Evolutionary conservation across 2,797 vertebrate species (phyloP).

Genomic region (Sylvilagus floridanus): DNA sequence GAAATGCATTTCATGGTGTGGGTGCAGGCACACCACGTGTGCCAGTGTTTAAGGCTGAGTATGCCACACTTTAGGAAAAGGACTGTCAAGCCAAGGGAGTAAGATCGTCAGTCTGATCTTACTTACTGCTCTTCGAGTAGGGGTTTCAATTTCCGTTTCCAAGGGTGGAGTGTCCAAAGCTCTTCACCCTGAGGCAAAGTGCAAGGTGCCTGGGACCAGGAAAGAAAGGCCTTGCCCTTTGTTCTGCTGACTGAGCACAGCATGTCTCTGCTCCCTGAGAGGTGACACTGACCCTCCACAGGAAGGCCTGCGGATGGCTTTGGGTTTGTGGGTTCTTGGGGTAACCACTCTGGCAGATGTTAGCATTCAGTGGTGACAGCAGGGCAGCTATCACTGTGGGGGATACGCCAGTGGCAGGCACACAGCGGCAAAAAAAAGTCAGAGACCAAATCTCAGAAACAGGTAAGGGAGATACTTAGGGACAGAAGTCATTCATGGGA

Average conservation of each 20-base stretch:
- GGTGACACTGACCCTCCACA: not conserved
- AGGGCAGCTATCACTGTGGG: not conserved
- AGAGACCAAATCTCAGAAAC: constrained; percentile 1
- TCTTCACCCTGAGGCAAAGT: not conserved
- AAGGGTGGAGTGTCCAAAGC: no score
- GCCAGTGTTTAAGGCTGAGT: not conserved
- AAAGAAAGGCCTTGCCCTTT: constrained; percentile 1
- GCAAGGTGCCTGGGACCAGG: not conserved
- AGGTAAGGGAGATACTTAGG: not conserved
- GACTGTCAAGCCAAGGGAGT: not conserved
- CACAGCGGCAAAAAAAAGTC: not conserved
- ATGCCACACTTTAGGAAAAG: not conserved
- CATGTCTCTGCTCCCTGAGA: accelerated
- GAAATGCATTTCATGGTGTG: no score
- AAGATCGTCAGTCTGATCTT: not conserved
- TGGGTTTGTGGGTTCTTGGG: not conserved
- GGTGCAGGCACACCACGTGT: not conserved
- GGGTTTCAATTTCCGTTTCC: no score
- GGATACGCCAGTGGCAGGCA: not conserved
- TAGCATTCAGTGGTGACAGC: not conserved
- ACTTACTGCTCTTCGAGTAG: not conserved
- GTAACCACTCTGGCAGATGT: not conserved
- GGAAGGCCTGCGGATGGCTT: not conserved
- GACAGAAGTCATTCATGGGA: not conserved
- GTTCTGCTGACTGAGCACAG: not conserved